Evolutionary conservation across 2,113 vertebrate genomes (phyloP), one percentile per base, ranked within the genome.

Genomic region (Notothenia rossii): DNA sequence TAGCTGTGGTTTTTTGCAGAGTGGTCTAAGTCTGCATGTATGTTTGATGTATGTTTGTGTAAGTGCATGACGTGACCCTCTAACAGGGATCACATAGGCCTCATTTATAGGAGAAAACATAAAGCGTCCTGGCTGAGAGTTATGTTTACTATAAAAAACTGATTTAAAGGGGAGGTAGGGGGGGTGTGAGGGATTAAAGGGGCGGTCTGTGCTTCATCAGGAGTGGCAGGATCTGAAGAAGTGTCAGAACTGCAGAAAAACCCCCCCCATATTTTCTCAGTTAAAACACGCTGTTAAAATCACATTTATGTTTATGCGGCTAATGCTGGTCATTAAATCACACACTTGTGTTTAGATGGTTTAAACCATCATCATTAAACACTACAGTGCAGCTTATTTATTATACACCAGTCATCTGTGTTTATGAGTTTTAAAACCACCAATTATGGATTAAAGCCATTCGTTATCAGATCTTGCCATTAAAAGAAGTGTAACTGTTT

Each of bases 191-290:
- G 72, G 89, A 91, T 93, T 91, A 88, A 86, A 81, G 77, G 63
- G 29, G 50, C 20, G 29, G 84, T 79, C 90, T 93, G 92, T 64
- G 74, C 75, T 93, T 86, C 75, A 88, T 92, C 91, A 91, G 72
- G 43, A 68, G 68, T 77, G 74, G 72, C 64, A 71, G 87, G 81
- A 88, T 90, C 78, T 91, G 46, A 65, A 61, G 82, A 83, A 75
- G 85, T 84, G 59, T 88, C 53, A 25, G 12, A 82, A 82, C 81
- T 36, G 0, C 72, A 85, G 40, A 75, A 75, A 68, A 85, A 89
- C 88, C 86, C 86, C 84, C 79, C 71, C 49, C 66, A 53, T 84
- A 87, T 90, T 85, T 86, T 76, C 53, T 18, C 7, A 61, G 63
- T 86, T 77, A 77, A 84, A 86, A 56, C 7, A n/a, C 43, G 15